These are phyloP conservation scores for Silurus meridionalis DNA, from an alignment of 2,113 vertebrate genomes.

Conservation along the genomic window DNA sequence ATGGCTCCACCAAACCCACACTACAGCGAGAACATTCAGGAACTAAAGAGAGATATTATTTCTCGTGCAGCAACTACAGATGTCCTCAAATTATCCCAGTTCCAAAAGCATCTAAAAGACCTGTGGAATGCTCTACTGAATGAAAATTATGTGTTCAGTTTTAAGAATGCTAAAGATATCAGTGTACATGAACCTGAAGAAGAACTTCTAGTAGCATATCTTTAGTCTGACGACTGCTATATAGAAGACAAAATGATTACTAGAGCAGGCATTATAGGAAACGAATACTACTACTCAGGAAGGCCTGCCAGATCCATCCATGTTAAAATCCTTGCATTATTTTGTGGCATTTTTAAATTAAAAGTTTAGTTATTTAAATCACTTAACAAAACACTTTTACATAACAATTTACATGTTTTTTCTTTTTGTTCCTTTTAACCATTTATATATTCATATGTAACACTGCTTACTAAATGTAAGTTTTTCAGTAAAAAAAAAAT, in stretches of 20 bases:
- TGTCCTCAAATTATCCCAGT: conserved; percentile 52
- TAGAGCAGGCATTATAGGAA: conserved; percentile 22
- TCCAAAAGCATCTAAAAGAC: conserved; percentile 61
- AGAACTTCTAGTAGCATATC: conserved; percentile 4
- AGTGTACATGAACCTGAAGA: conserved; percentile 36
- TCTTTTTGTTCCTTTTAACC: too few relatives aligned
- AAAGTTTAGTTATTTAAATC: too few relatives aligned
- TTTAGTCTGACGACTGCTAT: conserved; percentile 58
- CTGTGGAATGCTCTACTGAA: conserved; percentile 35
- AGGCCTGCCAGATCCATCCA: too few relatives aligned
- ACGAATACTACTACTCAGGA: too few relatives aligned
- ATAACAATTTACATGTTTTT: too few relatives aligned
- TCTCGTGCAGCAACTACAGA: conserved; percentile 19
- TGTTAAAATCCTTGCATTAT: too few relatives aligned
- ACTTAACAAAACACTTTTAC: too few relatives aligned
- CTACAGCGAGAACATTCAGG: conserved; percentile 52
- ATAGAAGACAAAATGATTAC: conserved; percentile 60
- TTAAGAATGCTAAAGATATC: conserved; percentile 67
- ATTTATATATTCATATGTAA: too few relatives aligned
- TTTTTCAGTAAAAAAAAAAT: too few relatives aligned
- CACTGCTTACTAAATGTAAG: too few relatives aligned
- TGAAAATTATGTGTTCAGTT: conserved; percentile 67
- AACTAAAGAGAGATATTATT: conserved; percentile 46
- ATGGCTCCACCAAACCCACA: conserved; percentile 58
- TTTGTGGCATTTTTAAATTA: too few relatives aligned